Conservation (phyloP, 2,113 vertebrate species). For the Tyrannus savana region DNA sequence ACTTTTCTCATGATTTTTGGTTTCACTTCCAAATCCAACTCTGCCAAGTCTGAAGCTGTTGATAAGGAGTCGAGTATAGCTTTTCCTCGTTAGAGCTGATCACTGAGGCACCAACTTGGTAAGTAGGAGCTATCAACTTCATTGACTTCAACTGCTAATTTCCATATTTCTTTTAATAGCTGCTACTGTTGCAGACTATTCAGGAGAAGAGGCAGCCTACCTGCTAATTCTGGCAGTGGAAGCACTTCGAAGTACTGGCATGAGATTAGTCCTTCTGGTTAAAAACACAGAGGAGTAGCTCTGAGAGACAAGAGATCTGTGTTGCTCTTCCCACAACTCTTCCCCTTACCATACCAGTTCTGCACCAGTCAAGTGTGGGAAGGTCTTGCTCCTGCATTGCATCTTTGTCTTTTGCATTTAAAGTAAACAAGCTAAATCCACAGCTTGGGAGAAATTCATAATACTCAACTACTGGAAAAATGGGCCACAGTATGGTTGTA, state of each 20-base stretch:
- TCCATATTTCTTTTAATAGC: conserved; percentile 32
- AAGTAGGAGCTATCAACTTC: conserved; percentile 7
- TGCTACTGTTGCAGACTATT: not conserved
- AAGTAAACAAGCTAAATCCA: not conserved
- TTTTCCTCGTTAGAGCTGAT: conserved; percentile 44
- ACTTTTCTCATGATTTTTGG: conserved; percentile 26
- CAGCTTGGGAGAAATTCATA: not conserved
- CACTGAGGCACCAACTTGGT: conserved; percentile 32
- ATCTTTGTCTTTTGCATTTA: not conserved
- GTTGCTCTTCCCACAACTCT: not conserved
- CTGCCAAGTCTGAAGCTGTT: conserved; percentile 26
- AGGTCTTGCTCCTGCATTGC: not conserved
- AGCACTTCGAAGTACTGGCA: not conserved
- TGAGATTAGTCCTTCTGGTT: conserved; percentile 6
- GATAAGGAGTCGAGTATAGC: not conserved
- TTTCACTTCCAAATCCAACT: conserved; percentile 35
- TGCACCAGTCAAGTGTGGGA: not conserved
- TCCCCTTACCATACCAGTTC: not conserved
- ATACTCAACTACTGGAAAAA: not conserved
- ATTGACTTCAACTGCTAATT: conserved; percentile 49
- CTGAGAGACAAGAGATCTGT: not conserved
- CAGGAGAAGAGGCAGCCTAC: not conserved
- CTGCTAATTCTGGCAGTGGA: not conserved
- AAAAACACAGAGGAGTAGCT: not conserved
- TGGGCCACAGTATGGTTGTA: not conserved